phyloP scores from a whole-genome alignment of 2,113 vertebrate genomes.

The Sturnus vulgaris region DNA sequence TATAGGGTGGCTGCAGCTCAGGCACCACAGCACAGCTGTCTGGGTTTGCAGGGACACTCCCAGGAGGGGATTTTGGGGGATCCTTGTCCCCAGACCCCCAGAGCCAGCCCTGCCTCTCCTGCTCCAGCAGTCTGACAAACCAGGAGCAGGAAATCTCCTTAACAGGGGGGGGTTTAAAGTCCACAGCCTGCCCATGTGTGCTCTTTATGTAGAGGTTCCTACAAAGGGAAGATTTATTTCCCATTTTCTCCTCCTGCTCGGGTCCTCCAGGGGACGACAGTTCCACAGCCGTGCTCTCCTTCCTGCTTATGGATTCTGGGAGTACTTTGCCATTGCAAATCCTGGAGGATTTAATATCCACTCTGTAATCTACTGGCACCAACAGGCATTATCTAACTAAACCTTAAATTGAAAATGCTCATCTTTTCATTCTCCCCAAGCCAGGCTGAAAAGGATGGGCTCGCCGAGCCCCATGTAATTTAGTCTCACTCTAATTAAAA shows the following conservation, averaged over 20 bases:
- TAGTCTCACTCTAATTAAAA: conserved; percentile 70
- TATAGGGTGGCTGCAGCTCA: neutral
- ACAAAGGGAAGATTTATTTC: neutral
- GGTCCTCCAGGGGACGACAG: conserved; percentile 36
- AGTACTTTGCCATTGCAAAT: conserved; percentile 63
- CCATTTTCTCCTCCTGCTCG: neutral
- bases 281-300: neutral
- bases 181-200: neutral
- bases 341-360: conserved; percentile 79
- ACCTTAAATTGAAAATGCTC: conserved; percentile 77
- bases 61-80: neutral
- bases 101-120: neutral
- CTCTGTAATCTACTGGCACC: conserved; percentile 79
- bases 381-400: conserved; percentile 79
- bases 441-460: neutral
- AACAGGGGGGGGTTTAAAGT: neutral
- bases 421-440: conserved; percentile 48
- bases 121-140: neutral
- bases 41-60: too few relatives aligned
- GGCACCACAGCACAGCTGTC: neutral
- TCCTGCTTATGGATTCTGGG: conserved; percentile 66
- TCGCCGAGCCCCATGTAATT: neutral
- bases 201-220: neutral
- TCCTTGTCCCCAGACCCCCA: neutral
- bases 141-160: neutral